phyloP scores from a whole-genome alignment of 53 echinoderm and acorn worm species.

The Stichopus horrens region DNA sequence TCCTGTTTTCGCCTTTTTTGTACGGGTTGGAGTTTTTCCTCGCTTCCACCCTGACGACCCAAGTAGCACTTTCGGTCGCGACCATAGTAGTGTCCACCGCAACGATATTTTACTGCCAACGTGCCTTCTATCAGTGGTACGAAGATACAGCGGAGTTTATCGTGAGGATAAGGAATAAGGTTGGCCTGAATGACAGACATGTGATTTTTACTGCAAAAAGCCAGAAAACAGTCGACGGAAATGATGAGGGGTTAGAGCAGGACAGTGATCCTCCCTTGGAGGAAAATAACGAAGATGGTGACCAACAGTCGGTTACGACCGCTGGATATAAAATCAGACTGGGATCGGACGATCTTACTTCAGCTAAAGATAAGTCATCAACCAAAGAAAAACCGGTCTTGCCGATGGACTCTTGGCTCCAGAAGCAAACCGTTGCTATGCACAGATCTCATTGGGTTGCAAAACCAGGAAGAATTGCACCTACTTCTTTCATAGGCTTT shows the following conservation, averaged over 20 bases:
- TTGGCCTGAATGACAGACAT: slow-evolving; percentile 26
- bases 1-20: slow-evolving; percentile 77
- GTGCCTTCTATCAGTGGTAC: slow-evolving; percentile 51
- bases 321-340: slow-evolving; percentile 37
- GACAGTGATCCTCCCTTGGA: slow-evolving; percentile 6
- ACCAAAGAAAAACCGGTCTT: slow-evolving; percentile 40
- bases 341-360: slow-evolving; percentile 8
- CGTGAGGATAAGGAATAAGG: slow-evolving; percentile 38
- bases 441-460: slow-evolving; percentile 96
- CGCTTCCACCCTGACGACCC: slow-evolving; percentile 87
- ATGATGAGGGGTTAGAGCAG: background rate
- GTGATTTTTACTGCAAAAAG: slow-evolving; percentile 12
- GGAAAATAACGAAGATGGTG: slow-evolving; percentile 47
- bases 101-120: slow-evolving; percentile 74
- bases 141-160: slow-evolving; percentile 39
- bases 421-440: slow-evolving; percentile 77
- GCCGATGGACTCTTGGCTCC: slow-evolving; percentile 69
- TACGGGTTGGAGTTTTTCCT: slow-evolving; percentile 88
- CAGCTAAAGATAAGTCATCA: slow-evolving; percentile 2
- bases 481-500: slow-evolving; percentile 34
- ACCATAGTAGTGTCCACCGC: slow-evolving; percentile 86
- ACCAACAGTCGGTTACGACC: slow-evolving; percentile 24
- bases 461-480: slow-evolving; percentile 63
- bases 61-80: slow-evolving; percentile 84
- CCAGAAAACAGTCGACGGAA: background rate